Evolutionary conservation across 2,113 vertebrate species (phyloP).

Genomic region (Pseudonaja textilis): DNA sequence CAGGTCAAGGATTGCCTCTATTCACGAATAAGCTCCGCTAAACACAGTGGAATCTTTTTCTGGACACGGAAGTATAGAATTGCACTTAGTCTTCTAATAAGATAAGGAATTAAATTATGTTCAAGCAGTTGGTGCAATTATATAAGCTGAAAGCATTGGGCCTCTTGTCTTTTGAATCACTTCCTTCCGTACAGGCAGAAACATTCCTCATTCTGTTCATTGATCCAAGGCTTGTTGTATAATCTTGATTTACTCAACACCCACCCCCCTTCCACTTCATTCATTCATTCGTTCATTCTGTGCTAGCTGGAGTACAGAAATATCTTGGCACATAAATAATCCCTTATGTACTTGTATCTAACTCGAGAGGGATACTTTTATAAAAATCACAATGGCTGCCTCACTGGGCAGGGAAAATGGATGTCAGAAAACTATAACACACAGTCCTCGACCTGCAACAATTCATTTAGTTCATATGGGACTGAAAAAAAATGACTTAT

Average conservation of each 20-base stretch:
- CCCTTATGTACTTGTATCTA: not conserved
- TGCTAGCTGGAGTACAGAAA: conserved; percentile 11
- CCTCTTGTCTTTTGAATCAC: conserved; percentile 11
- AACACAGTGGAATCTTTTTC: not conserved
- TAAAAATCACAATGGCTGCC: not conserved
- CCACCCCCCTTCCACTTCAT: not conserved
- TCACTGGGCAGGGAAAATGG: too few species aligned
- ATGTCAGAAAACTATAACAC: not conserved
- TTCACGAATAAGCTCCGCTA: not conserved
- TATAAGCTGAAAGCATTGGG: not conserved
- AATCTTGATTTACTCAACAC: not conserved
- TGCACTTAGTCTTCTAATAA: not conserved
- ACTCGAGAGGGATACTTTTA: not conserved
- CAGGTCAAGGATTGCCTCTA: not conserved
- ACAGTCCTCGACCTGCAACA: not conserved
- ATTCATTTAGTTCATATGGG: not conserved
- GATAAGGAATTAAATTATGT: not conserved
- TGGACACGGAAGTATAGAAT: not conserved
- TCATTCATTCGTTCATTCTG: not conserved
- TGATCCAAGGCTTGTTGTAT: conserved; percentile 6
- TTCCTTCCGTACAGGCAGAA: conserved; percentile 15
- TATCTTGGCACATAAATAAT: not conserved
- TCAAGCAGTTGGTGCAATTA: conserved; percentile 32
- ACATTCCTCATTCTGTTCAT: not conserved
- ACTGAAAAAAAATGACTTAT: not conserved